Percentiles rank a stretch among this genome's conserved stretches.
phyloP scores from a whole-genome alignment of 64 coral and sea anemone species.

The Actinia equina region DNA sequence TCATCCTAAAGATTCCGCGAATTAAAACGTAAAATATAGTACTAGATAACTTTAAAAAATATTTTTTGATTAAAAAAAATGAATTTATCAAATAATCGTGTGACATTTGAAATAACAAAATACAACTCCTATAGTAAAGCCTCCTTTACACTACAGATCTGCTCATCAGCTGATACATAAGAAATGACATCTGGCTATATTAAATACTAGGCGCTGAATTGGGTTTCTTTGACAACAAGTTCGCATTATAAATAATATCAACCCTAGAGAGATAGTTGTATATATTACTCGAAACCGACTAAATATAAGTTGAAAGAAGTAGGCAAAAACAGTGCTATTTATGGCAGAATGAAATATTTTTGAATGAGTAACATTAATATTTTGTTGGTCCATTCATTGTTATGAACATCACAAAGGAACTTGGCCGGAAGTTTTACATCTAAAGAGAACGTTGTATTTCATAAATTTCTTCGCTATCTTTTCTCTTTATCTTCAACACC shows the following conservation, averaged over 20 bases:
- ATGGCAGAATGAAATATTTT: neutral
- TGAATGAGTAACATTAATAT: neutral
- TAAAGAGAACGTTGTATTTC: neutral
- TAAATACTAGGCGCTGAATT: neutral
- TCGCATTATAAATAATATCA: neutral
- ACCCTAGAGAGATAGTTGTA: neutral
- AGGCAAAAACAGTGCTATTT: neutral
- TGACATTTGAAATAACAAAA: neutral
- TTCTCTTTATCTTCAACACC: neutral
- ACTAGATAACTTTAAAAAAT: neutral
- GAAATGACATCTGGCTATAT: neutral
- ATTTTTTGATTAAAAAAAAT: neutral
- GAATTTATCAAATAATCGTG: neutral
- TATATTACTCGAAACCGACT: neutral
- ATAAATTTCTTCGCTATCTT: neutral
- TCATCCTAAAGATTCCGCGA: neutral
- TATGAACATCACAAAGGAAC: constrained; percentile 2
- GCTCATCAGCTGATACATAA: neutral
- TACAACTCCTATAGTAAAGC: neutral
- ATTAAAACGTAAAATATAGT: neutral
- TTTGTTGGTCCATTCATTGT: neutral
- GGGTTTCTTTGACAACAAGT: constrained; percentile 28
- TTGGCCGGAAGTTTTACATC: neutral
- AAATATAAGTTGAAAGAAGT: neutral
- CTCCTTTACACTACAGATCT: neutral